These are phyloP conservation scores for Thaleichthys pacificus DNA, from an alignment of 2,797 vertebrate species.

Conservation along the genomic window DNA sequence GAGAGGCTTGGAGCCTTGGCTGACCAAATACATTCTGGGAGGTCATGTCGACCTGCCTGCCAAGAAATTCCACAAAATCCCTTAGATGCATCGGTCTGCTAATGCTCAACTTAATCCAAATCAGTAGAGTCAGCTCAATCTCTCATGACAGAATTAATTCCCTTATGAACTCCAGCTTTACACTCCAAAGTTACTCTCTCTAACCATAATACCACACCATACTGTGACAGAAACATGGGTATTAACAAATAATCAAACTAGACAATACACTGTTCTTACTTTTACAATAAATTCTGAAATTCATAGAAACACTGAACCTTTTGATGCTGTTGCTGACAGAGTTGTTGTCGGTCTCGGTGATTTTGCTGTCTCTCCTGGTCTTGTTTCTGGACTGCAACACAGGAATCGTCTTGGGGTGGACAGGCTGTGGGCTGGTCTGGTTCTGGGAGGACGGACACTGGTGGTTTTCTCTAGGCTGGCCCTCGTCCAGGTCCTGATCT, in stretches of 20 bases:
- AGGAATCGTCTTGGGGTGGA: background rate
- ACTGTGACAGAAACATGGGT: background rate
- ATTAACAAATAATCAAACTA: background rate
- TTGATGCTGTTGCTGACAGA: constrained; percentile 5
- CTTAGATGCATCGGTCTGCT: background rate
- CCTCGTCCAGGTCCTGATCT: background rate
- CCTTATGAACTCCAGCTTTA: background rate
- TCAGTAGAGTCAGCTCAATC: background rate
- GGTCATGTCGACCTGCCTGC: constrained; percentile 43
- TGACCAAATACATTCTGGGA: constrained; percentile 79
- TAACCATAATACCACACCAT: background rate
- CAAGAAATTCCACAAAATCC: background rate
- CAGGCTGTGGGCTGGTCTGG: constrained; percentile 8
- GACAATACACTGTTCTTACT: background rate
- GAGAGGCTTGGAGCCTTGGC: constrained; percentile 71
- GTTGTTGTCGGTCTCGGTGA: background rate
- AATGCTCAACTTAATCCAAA: background rate
- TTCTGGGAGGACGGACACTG: constrained; percentile 8
- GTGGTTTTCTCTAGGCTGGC: background rate
- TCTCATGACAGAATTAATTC: background rate
- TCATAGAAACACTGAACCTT: background rate
- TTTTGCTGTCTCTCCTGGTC: constrained; percentile 4
- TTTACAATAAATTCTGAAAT: background rate
- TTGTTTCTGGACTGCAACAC: background rate
- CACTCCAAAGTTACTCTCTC: background rate